phyloP scores from a whole-genome alignment of 2,797 vertebrate species.

The Acanthopagrus latus region DNA sequence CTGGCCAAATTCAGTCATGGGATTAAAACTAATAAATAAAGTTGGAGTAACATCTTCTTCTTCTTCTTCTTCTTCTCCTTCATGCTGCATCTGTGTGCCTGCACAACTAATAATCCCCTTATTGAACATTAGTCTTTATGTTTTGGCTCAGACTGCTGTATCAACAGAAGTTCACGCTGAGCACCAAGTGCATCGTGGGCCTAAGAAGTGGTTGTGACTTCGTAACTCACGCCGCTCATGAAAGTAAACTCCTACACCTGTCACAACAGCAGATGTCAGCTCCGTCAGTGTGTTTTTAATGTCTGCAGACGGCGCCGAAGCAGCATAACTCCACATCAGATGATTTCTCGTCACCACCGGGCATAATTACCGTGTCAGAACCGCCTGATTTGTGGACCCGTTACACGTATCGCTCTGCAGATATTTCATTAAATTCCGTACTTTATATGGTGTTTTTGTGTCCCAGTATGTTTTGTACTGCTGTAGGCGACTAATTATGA shows the following conservation, averaged over 20 bases:
- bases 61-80: constrained; percentile 9
- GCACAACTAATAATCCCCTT: constrained; percentile 51
- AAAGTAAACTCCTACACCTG: constrained; percentile 61
- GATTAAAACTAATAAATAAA: constrained; percentile 75
- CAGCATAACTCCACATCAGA: constrained; percentile 22
- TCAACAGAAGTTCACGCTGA: constrained; percentile 66
- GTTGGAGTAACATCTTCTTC: constrained; percentile 61
- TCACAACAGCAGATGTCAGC: constrained; percentile 67
- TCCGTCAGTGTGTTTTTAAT: constrained; percentile 1
- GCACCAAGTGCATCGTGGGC: constrained; percentile 51
- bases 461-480: not conserved
- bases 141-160: constrained; percentile 52
- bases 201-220: constrained; percentile 27
- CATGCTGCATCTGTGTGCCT: constrained; percentile 14
- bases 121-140: constrained; percentile 46
- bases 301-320: constrained; percentile 6
- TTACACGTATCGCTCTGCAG: not conserved
- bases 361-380: not conserved
- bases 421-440: not conserved
- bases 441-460: not conserved
- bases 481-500: not conserved
- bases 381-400: constrained; percentile 4
- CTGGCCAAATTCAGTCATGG: constrained; percentile 64
- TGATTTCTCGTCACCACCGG: not conserved
- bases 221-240: constrained; percentile 46